A percentile compares a stretch with the other conserved stretches of the same genome.
Evolutionary conservation across 2,888 invertebrate genomes (phyloP).

Genomic region (Drosophila kokeensis): DNA sequence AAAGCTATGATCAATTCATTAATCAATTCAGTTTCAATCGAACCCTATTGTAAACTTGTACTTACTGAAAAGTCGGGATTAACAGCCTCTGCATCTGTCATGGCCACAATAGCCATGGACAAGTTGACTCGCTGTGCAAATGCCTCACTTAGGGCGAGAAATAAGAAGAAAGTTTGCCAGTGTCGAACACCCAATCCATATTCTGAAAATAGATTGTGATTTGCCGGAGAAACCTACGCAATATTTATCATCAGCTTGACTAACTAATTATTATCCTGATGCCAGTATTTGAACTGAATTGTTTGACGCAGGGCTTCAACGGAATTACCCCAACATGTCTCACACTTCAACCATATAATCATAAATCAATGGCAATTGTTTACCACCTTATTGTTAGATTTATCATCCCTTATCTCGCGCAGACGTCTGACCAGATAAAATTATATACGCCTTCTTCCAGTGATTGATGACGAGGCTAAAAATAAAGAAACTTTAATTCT

Average conservation of each 20-base stretch:
- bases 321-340: background rate
- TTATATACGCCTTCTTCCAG: conserved; percentile 13
- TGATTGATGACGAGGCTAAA: conserved; percentile 4
- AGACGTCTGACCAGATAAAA: conserved; percentile 28
- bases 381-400: background rate
- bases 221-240: conserved; percentile 13
- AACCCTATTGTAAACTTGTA: conserved; percentile 4
- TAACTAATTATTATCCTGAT: conserved; percentile 31
- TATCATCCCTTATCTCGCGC: conserved; percentile 54
- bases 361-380: background rate
- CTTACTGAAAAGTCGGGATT: conserved; percentile 82
- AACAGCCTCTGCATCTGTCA: conserved; percentile 86
- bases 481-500: conserved; percentile 30
- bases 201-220: conserved; percentile 55
- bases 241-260: conserved; percentile 50
- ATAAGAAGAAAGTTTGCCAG: conserved; percentile 87
- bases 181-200: conserved; percentile 87
- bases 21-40: background rate
- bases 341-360: background rate
- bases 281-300: conserved; percentile 1
- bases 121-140: conserved; percentile 89
- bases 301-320: conserved; percentile 22
- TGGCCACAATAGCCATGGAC: conserved; percentile 90
- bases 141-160: conserved; percentile 87
- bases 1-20: background rate